Evolutionary conservation across 30 jellyfish, hydroid and myxozoan species (phyloP).

Genomic region (Chironex yamaguchii): DNA sequence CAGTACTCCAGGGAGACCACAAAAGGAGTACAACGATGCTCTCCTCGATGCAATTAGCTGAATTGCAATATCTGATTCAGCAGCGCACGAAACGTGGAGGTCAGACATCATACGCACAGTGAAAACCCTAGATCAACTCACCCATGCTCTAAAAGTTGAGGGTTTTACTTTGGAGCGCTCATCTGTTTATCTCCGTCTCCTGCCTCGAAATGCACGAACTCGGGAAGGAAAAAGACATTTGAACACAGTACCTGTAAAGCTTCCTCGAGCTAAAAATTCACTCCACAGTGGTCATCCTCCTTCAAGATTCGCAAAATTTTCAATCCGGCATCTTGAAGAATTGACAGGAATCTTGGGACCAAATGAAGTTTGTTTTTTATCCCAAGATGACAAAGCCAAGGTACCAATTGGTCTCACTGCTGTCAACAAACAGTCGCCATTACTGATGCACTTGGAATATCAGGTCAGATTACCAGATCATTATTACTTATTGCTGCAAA

Average conservation of each 20-base stretch:
- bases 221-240: constrained; percentile 70
- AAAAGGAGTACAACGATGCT: constrained; percentile 49
- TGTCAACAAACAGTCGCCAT: constrained; percentile 58
- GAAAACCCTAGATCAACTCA: constrained; percentile 55
- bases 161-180: constrained; percentile 63
- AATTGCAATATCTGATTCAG: constrained; percentile 59
- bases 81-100: constrained; percentile 60
- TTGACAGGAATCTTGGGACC: constrained; percentile 37
- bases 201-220: constrained; percentile 47
- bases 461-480: constrained; percentile 60
- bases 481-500: constrained; percentile 56
- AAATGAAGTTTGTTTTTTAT: constrained; percentile 25
- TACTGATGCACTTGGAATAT: constrained; percentile 67
- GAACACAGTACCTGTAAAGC: constrained; percentile 71
- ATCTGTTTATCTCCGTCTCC: constrained; percentile 52
- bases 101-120: constrained; percentile 62
- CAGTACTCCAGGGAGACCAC: constrained; percentile 39
- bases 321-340: constrained; percentile 38
- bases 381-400: constrained; percentile 67
- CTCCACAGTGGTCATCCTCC: constrained; percentile 60
- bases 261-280: constrained; percentile 52
- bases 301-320: constrained; percentile 36
- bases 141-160: constrained; percentile 60
- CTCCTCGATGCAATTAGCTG: constrained; percentile 62
- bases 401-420: constrained; percentile 73